Base-by-base conservation (phyloP, 2,888 invertebrate species). In the Pegoplata infirma region DNA sequence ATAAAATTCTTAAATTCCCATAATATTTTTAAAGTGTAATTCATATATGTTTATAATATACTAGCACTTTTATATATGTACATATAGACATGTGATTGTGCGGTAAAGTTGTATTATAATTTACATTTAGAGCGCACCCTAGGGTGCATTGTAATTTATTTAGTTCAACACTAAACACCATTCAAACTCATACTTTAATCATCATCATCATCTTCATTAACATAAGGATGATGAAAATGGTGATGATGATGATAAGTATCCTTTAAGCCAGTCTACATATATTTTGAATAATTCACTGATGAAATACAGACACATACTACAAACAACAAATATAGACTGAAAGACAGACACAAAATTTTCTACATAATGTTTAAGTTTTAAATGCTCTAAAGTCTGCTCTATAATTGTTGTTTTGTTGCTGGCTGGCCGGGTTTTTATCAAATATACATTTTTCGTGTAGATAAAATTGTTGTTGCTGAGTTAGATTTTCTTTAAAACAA, bases 101-200 rank as follows among this genome's bases (percentile, higher is more conserved):
- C 55, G 19, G 23, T 49, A 49, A 53, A 56, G 61, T 68, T 75
- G 8, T 74, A 61, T 47, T 75, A 49, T 75, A 75, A 79, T 79
- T 71, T 67, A 63, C 67, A 71, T 79, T 63, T 75, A 46, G 61
- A 75, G 55, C 67, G 63, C 71, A 72, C 79, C 67, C 71, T 63
- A 51, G 75, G 79, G 79, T 69, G 71, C 75, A 71, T 71, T 79
- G 75, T 75, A 71, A 75, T 79, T 72, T 79, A 79, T 75, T 79
- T 75, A 75, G 75, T 75, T 79, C 75, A 79, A 63, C 75, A 63
- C 44, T 28, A 63, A 75, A 63, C 58, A 74, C 64, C 40, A 59
- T 59, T 66, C 61, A 44, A 58, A 55, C 66, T 61, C 36, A 40
- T 49, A 72, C 66, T 28, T 51, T 21, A 21, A 53, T 17, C 59